Conservation (phyloP, 1,140 invertebrate genomes). For the Drosophila fuyamai region DNA sequence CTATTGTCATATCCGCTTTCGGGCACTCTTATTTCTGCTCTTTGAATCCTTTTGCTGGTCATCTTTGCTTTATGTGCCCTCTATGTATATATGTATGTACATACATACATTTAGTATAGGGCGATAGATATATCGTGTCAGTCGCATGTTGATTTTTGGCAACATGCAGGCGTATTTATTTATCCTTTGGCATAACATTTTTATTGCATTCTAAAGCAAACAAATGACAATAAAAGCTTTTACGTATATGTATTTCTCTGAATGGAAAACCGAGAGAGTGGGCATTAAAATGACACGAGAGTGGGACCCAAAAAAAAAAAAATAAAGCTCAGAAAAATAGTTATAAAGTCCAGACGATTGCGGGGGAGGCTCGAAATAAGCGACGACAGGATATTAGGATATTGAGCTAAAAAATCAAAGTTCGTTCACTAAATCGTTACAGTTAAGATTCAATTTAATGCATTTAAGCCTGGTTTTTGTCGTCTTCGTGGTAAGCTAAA, state of each 20-base stretch:
- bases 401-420: not conserved
- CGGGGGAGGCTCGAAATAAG: not conserved
- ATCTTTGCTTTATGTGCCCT: conserved; percentile 17
- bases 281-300: conserved; percentile 42
- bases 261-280: conserved; percentile 16
- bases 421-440: not conserved
- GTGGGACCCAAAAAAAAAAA: conserved; percentile 12
- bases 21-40: not conserved
- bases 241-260: conserved; percentile 28
- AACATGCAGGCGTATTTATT: conserved; percentile 55
- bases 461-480: too few species aligned
- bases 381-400: conserved; percentile 1
- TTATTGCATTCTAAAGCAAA: conserved; percentile 72
- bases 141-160: conserved; percentile 52
- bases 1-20: conserved; percentile 5
- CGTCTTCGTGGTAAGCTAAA: too few species aligned
- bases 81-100: not conserved
- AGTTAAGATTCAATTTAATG: too few species aligned
- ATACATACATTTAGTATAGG: not conserved
- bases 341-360: not conserved
- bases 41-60: conserved; percentile 17
- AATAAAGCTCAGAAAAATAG: not conserved
- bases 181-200: conserved; percentile 66
- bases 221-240: conserved; percentile 69
- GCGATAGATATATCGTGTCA: conserved; percentile 24